phyloP scores from a whole-genome alignment of 64 coral and sea anemone species.

The Montipora efflorescens region DNA sequence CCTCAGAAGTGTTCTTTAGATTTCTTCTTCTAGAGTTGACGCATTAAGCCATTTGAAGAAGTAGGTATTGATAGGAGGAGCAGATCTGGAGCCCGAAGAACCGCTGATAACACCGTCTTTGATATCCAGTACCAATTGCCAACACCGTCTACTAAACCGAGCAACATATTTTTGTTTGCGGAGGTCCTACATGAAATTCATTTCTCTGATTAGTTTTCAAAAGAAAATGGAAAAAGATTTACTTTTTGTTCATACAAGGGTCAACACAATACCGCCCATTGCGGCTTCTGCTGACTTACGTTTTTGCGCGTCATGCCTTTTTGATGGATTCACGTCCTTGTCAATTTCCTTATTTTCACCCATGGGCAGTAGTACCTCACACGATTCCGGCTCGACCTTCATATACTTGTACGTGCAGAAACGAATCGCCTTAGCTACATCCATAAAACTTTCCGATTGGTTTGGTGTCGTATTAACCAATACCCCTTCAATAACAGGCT shows the following conservation, averaged over 20 bases:
- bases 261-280: too few species aligned
- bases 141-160: neutral
- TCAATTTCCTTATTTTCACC: conserved; percentile 6
- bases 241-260: too few species aligned
- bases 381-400: neutral
- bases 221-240: neutral
- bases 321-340: conserved; percentile 1
- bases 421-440: neutral
- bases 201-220: neutral
- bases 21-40: conserved; percentile 27
- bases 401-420: neutral
- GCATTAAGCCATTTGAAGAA: conserved; percentile 13
- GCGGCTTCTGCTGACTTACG: neutral
- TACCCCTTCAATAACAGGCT: neutral
- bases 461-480: neutral
- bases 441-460: neutral
- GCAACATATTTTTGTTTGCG: conserved; percentile 22
- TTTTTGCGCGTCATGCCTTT: conserved; percentile 27
- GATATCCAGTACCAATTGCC: neutral
- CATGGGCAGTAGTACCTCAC: neutral
- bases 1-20: neutral
- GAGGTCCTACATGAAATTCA: conserved; percentile 23
- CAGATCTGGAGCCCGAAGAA: neutral
- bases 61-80: neutral
- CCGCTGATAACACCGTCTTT: neutral